Conservation (phyloP, 2,797 vertebrate species). For the Clarias platycephalus region DNA sequence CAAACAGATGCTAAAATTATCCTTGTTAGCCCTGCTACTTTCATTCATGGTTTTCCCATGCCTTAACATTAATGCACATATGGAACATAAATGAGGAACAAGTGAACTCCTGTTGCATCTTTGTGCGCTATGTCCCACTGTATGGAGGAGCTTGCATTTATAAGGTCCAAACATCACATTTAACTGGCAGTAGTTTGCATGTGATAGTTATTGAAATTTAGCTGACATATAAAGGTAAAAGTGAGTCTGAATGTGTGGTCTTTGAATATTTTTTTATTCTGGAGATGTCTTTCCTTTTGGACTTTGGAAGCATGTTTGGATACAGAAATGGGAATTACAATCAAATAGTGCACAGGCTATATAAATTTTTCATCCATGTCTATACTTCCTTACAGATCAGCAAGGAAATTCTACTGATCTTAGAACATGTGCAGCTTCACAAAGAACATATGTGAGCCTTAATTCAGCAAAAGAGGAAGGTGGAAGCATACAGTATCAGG, state of each 20-base stretch:
- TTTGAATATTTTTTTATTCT: not conserved
- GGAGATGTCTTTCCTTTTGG: not conserved
- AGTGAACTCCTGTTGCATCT: constrained; percentile 1
- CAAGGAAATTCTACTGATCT: constrained; percentile 25
- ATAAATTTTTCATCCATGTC: not conserved
- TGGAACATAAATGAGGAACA: constrained; percentile 6
- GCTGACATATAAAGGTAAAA: not conserved
- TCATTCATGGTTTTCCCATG: constrained; percentile 23
- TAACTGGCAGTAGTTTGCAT: not conserved
- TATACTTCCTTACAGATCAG: constrained; percentile 11
- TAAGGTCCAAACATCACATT: not conserved
- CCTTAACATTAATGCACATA: constrained; percentile 1
- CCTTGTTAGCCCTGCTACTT: constrained; percentile 47
- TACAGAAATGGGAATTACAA: not conserved
- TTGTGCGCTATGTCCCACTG: not conserved
- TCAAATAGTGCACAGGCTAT: not conserved
- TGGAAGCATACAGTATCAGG: constrained; percentile 7
- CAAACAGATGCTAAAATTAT: constrained; percentile 77
- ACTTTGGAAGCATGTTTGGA: not conserved
- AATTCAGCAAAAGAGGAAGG: not conserved
- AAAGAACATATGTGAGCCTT: constrained; percentile 35
- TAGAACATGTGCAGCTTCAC: constrained; percentile 47
- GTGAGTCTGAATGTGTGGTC: not conserved
- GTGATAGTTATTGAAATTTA: not conserved
- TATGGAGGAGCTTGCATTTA: not conserved